Conservation (phyloP, 2,888 invertebrate genomes). For the Lasioglossum pauxillum region DNA sequence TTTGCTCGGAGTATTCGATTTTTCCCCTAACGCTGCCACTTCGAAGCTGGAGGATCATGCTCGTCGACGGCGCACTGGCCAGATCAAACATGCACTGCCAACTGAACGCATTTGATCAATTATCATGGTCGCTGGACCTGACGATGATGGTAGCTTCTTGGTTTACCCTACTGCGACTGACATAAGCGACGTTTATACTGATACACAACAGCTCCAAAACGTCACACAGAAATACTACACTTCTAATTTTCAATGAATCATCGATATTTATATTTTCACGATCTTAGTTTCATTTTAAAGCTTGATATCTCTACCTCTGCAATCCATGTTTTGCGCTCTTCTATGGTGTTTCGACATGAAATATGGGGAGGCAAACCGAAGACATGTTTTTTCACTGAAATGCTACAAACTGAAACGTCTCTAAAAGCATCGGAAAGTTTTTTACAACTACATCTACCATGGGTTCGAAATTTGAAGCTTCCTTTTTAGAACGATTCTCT, state of each 20-base stretch:
- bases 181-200: background rate
- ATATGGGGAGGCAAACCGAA: background rate
- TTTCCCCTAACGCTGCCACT: background rate
- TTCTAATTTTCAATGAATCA: no score
- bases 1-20: slow-evolving; percentile 7
- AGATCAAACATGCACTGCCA: background rate
- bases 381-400: background rate
- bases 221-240: no score
- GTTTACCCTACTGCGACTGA: background rate
- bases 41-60: background rate
- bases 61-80: background rate
- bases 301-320: background rate
- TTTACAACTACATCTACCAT: background rate
- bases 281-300: background rate
- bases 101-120: background rate
- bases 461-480: background rate
- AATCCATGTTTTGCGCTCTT: background rate
- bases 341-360: background rate
- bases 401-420: background rate
- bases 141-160: background rate
- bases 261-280: no score
- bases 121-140: background rate
- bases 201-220: no score
- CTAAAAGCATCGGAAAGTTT: background rate
- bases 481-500: no score